phyloP scores from a whole-genome alignment of 2,113 vertebrate genomes.

The Gadus macrocephalus region DNA sequence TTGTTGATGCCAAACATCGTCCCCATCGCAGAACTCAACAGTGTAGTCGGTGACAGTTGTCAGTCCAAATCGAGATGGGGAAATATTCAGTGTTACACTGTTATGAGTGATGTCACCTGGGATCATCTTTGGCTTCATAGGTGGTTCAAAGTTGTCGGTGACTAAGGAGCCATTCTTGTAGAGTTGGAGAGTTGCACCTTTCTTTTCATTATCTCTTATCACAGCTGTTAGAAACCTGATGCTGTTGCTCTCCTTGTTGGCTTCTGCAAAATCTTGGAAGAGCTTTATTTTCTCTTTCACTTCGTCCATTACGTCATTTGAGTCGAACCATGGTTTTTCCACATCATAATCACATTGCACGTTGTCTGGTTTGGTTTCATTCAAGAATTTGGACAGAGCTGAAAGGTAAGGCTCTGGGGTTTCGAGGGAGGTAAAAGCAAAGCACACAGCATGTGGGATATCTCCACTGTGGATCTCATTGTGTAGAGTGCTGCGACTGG shows the following conservation, averaged over 20 bases:
- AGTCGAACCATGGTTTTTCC: conserved; percentile 30
- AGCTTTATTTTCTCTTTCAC: conserved; percentile 11
- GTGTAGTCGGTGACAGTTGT: conserved; percentile 34
- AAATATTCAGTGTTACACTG: conserved; percentile 40
- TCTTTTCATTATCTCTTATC: not conserved
- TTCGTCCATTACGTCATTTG: not conserved
- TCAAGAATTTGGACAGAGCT: conserved; percentile 23
- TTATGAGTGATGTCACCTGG: conserved; percentile 14
- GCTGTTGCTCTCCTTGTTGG: conserved; percentile 31
- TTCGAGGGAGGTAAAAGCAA: conserved; percentile 45
- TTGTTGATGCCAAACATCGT: conserved; percentile 33
- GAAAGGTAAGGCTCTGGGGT: conserved; percentile 14
- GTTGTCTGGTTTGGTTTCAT: not conserved
- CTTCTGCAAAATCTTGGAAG: conserved; percentile 42
- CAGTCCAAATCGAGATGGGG: conserved; percentile 33
- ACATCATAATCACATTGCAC: not conserved
- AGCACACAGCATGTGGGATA: conserved; percentile 18
- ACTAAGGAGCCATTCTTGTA: not conserved
- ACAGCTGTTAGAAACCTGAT: conserved; percentile 18
- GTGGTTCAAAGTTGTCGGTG: conserved; percentile 33
- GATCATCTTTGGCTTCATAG: conserved; percentile 38
- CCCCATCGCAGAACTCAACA: conserved; percentile 32
- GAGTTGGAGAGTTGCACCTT: conserved; percentile 28
- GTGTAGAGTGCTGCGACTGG: not conserved
- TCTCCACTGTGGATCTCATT: not conserved